phyloP scores from a whole-genome alignment of 2,797 vertebrate genomes.

The Falco columbarius region DNA sequence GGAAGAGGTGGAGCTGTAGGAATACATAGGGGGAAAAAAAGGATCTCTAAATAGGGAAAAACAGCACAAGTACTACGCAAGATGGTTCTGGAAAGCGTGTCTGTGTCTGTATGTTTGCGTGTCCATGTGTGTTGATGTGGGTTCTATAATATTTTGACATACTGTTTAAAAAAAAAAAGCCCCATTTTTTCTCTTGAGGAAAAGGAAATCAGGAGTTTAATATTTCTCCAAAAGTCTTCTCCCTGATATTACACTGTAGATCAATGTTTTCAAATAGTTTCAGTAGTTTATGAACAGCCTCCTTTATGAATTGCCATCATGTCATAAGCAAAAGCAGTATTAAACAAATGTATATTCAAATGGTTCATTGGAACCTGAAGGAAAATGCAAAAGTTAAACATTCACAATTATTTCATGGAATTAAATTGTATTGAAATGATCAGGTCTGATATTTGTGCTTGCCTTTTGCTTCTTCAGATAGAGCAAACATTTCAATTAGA shows the following conservation, averaged over 20 bases:
- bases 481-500: background rate
- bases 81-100: background rate
- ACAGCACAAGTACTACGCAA: background rate
- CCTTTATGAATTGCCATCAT: background rate
- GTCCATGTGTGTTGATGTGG: background rate
- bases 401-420: background rate
- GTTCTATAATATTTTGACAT: background rate
- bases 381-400: background rate
- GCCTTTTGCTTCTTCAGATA: background rate
- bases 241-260: background rate
- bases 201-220: background rate
- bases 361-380: background rate
- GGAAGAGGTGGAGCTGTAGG: background rate
- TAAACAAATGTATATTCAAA: background rate
- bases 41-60: background rate
- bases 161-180: background rate
- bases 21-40: background rate
- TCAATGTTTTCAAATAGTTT: background rate
- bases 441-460: background rate
- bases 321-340: background rate
- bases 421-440: background rate
- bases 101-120: background rate
- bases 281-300: background rate
- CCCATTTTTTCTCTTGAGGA: background rate
- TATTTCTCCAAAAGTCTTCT: background rate